phyloP scores from a whole-genome alignment of 1,140 invertebrate genomes.

The Oryctes rhinoceros region DNA sequence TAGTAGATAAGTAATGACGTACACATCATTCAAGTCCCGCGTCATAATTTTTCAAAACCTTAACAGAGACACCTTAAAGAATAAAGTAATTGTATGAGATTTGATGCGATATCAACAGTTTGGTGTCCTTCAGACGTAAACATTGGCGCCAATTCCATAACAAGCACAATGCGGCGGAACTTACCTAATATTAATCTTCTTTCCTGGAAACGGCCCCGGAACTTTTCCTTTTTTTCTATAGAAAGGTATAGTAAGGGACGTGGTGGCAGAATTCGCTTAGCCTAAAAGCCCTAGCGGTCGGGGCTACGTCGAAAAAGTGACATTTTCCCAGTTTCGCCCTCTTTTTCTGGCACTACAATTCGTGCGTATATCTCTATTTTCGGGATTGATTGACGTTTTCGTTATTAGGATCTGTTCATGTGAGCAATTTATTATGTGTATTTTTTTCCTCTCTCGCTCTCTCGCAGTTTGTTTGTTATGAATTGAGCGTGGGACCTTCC shows the following conservation, averaged over 20 bases:
- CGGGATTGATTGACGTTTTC: slow-evolving; percentile 21
- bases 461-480: slow-evolving; percentile 13
- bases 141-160: neutral
- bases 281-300: slow-evolving; percentile 21
- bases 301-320: neutral
- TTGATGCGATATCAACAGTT: slow-evolving; percentile 5
- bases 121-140: neutral
- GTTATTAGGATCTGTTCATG: slow-evolving; percentile 37
- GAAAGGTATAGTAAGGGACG: neutral
- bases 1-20: no score
- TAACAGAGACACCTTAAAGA: no score
- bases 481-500: neutral
- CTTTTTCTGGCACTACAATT: neutral
- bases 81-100: no score
- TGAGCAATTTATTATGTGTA: slow-evolving; percentile 35
- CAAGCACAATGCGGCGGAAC: neutral
- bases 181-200: slow-evolving; percentile 19
- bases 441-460: slow-evolving; percentile 12
- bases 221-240: neutral
- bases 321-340: neutral
- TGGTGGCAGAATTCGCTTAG: neutral
- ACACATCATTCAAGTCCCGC: no score
- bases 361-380: slow-evolving; percentile 8
- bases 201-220: neutral
- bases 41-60: no score